Evolutionary conservation across 2,797 vertebrate species (phyloP), one percentile per base, ranked within the genome.

Genomic region (Leptodactylus fallax): DNA sequence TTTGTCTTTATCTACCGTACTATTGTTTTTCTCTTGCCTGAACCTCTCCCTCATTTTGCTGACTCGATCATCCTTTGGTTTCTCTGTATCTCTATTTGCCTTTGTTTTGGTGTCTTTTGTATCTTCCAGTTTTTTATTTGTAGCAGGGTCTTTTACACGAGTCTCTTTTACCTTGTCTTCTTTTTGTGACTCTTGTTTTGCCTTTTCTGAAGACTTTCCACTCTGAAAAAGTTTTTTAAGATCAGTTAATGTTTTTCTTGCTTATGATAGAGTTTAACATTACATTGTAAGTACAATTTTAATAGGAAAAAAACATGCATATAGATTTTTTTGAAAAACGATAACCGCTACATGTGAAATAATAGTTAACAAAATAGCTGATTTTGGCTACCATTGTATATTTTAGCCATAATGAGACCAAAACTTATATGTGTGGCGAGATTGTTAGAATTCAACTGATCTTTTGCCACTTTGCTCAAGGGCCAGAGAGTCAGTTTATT

Each of bases 1-100:
- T 79, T 96, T 93, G 53, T 94, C 92, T 45, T 93, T 94, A 27
- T 93, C 87, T 14, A 69, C 3, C 3, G 25, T 53, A 0, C 94
- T 92, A 76, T 95, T 92, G 51, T 94, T 90, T 58, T 94, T 95
- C 7, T 95, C 96, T 85, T 95, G 95, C 79, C 92, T 96, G 91
- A 93, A 92, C 87, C 85, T 92, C 12, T 93, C 93, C 3, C 89
- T 74, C 6, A 87, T 90, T 87, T 92, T 94, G 77, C 91, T 87
- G 0, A 95, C 90, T 0, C 92, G 86, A 25, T 92, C 94, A 4
- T 95, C 96, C 90, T 92, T 94, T 69, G 83, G 88, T 81, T 91
- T 93, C 0, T 79, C 83, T 25, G 92, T 90, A 1, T 86, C 87
- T 72, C 88, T 88, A 90, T 93, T 95, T 25, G 95, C 96, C 90